Evolutionary conservation across 1,140 invertebrate genomes (phyloP).

Genomic region (Chironomus tepperi): DNA sequence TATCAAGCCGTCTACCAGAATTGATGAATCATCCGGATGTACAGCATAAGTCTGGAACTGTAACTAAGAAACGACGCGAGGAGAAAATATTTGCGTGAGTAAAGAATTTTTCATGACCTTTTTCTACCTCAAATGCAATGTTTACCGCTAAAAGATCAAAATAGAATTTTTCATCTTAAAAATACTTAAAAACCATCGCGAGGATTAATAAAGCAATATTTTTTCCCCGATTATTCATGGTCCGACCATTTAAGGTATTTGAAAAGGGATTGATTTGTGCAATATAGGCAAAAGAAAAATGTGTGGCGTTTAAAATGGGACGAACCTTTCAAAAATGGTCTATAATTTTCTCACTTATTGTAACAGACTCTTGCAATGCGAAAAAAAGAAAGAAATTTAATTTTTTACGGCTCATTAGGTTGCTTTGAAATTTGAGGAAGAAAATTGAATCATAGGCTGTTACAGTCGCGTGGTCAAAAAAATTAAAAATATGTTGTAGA

Average conservation of each 20-base stretch:
- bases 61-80: slow-evolving; percentile 88
- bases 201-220: slow-evolving; percentile 1
- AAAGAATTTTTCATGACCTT: background rate
- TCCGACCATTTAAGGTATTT: background rate
- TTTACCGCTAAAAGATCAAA: no score
- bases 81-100: slow-evolving; percentile 86
- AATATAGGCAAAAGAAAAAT: background rate
- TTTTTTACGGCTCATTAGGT: slow-evolving; percentile 7
- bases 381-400: background rate
- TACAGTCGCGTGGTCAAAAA: background rate
- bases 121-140: background rate
- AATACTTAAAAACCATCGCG: background rate
- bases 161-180: no score
- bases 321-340: background rate
- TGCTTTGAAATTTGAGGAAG: background rate
- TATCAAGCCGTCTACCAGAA: slow-evolving; percentile 93
- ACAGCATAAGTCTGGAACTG: slow-evolving; percentile 92
- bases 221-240: background rate
- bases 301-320: slow-evolving; percentile 9
- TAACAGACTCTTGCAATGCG: background rate
- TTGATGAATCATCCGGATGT: slow-evolving; percentile 97
- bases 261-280: background rate
- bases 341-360: background rate
- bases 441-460: background rate
- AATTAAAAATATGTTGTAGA: background rate